Base-by-base conservation (phyloP, 2,113 vertebrate genomes). In the Alligator sinensis region DNA sequence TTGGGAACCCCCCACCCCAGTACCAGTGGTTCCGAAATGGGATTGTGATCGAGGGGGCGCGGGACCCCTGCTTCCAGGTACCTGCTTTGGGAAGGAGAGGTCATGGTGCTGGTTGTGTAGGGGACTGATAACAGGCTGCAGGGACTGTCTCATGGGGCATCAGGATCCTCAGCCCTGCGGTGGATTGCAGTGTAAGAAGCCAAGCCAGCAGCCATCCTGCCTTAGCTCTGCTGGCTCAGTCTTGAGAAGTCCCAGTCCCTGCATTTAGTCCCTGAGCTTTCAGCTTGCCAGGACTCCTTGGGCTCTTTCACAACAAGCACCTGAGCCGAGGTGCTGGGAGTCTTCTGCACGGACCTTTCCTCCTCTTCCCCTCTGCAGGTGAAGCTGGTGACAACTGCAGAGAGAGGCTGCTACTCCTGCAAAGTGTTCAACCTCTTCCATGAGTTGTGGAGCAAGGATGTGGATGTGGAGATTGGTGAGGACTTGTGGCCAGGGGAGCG, bases 21-120 rank as follows among this genome's bases (percentile, higher is more conserved):
- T 99, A 98, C 84, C 98, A 98, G 95, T 99, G 98, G 98, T 98
- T 98, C 96, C 97, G 98, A 94, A 98, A 99, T 91, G 94, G 9
- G 54, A 38, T 62, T 6, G 96, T 93, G 0, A 4, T 99, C 89
- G 95, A 95, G 77, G 96, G 97, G 10, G 97, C 97, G 1, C 97
- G 94, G 60, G 91, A 93, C 3, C 66, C 84, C 3, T 86, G 17
- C 11, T 93, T 99, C 38, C 96, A 97, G 97, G 98, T 98, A 93
- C 4, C 11, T 22, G 38, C 18, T 21, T 22, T 74, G 22, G 34
- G 70, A 38, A 11, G 22, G 61, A 11, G 3, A 11, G 61, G 2
- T 9, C 21, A 25, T 62, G 61, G 11, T 11, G 11, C 68, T 38
- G 68, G 21, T 34, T 18, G 34, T 30, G 68, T 22, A 47, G 70